These are phyloP conservation scores for Xestia sexstrigata DNA, from an alignment of 2,888 invertebrate species.

Conservation along the genomic window DNA sequence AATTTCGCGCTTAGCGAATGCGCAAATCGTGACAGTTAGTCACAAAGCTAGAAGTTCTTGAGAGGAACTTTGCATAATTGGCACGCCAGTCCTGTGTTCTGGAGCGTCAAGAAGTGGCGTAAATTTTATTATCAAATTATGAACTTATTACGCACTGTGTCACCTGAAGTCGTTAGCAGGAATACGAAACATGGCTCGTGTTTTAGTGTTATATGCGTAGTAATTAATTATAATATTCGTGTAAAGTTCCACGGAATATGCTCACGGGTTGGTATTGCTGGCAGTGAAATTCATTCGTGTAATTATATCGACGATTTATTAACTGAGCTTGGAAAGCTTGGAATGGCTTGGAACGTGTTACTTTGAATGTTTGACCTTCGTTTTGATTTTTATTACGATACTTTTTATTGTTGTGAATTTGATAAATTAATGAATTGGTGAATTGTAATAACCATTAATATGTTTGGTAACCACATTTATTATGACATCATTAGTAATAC, in stretches of 20 bases:
- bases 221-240: constrained; percentile 69
- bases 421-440: constrained; percentile 10
- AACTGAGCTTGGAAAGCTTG: constrained; percentile 22
- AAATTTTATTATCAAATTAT: constrained; percentile 77
- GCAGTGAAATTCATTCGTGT: constrained; percentile 59
- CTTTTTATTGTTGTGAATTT: constrained; percentile 5
- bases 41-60: constrained; percentile 79
- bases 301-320: constrained; percentile 65
- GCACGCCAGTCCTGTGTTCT: constrained; percentile 70
- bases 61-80: constrained; percentile 85
- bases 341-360: constrained; percentile 26
- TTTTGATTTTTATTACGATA: constrained; percentile 16
- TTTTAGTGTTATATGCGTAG: constrained; percentile 61
- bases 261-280: constrained; percentile 46
- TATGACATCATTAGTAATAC: background rate
- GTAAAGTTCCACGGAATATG: constrained; percentile 62
- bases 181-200: constrained; percentile 61
- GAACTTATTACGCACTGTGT: constrained; percentile 56
- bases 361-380: constrained; percentile 35
- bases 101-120: constrained; percentile 68
- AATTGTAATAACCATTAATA: background rate
- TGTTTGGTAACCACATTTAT: background rate
- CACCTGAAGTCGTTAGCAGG: constrained; percentile 55
- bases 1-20: constrained; percentile 61
- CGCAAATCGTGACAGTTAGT: constrained; percentile 78